Evolutionary conservation across 2,797 vertebrate genomes (phyloP), one percentile per base, ranked within the genome.

Genomic region (Austrolebias charrua): DNA sequence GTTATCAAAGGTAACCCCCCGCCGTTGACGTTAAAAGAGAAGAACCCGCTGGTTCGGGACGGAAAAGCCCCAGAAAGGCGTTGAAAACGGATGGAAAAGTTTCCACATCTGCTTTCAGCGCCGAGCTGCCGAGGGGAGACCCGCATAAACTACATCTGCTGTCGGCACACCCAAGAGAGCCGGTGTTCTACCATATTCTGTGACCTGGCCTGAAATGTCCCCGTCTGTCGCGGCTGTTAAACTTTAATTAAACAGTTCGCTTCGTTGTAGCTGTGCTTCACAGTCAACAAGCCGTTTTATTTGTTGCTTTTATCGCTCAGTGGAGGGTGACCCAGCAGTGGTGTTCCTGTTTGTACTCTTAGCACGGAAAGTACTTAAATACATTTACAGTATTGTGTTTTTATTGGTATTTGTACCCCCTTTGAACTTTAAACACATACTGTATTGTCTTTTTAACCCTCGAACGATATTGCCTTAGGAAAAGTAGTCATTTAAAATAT

Each of bases 1-100:
- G 93, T 97, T 80, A 95, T 98, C 86, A 98, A 98, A 93, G 96
- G 96, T 96, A 89, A 79, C 16, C 9, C n/a, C 66, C n/a, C n/a
- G 2, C 8, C 3, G 38, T 0, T 3, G 4, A 9, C 12, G 1
- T 52, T 4, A 12, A 5, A 5, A 10, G 7, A 0, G 42, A 6
- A 7, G 0, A 1, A 10, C 9, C 14, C 4, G 29, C 0, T 43
- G n/a, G 1, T 1, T 12, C 4, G 24, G 48, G 29, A 11, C 20
- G 3, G 13, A 63, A 51, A 69, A 47, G 42, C 55, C 60, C 55
- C 60, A 18, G 42, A 60, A 61, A 60, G 49, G 44, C 64, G 63
- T 10, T 60, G 20, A 40, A 73, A 71, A 59, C 20, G 69, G 60
- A 56, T 40, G 70, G n/a, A n/a, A n/a, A 80, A 86, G 86, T 89